Conservation (phyloP, 2,113 vertebrate species). For the Anguilla rostrata region DNA sequence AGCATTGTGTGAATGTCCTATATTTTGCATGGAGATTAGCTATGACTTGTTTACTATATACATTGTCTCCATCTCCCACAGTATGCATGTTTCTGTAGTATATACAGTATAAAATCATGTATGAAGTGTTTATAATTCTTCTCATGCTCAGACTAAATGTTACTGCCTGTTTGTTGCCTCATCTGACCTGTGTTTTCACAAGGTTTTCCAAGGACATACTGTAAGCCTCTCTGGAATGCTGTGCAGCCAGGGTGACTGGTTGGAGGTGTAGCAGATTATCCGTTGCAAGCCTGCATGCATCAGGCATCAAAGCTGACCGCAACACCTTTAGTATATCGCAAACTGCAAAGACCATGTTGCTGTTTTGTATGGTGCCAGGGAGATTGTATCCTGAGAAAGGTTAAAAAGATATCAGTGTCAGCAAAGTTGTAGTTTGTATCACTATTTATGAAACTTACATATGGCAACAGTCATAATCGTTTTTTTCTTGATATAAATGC, state of each 20-base stretch:
- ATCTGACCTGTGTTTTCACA: not conserved
- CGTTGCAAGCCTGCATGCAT: not conserved
- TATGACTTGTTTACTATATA: too few species aligned
- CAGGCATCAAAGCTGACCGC: not conserved
- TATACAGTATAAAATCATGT: not conserved
- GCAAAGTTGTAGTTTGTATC: not conserved
- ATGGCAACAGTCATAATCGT: not conserved
- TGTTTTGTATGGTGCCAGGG: not conserved
- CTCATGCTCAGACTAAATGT: not conserved
- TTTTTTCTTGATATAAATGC: not conserved
- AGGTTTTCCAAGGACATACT: not conserved
- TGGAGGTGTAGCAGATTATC: not conserved
- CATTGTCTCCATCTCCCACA: not conserved
- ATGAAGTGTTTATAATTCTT: not conserved
- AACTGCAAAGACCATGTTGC: not conserved
- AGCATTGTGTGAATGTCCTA: not conserved
- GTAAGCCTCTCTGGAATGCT: not conserved
- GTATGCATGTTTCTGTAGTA: not conserved
- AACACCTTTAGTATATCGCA: not conserved
- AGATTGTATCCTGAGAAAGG: not conserved
- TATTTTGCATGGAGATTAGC: too few species aligned
- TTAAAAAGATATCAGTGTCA: not conserved
- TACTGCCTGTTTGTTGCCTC: not conserved
- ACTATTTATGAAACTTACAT: not conserved
- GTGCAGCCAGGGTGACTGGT: not conserved